These are phyloP conservation scores for Cyrtonyx montezumae DNA, from an alignment of 2,113 vertebrate genomes.

Conservation along the genomic window DNA sequence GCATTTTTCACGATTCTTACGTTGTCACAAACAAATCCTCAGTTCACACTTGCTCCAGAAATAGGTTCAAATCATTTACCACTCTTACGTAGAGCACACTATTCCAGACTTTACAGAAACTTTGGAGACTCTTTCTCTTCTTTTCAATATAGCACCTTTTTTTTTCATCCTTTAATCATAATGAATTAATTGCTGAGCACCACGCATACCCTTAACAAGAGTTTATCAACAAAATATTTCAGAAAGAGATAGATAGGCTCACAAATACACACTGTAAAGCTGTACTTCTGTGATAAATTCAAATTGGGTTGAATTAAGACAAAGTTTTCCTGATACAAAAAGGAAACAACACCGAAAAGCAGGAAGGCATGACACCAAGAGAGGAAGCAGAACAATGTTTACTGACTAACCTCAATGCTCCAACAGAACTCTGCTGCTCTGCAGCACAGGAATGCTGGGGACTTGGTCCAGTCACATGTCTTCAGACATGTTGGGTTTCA, in stretches of 20 bases:
- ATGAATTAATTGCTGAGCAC: neutral
- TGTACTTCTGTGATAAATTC: neutral
- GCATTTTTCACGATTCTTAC: neutral
- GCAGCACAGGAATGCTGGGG: accelerated
- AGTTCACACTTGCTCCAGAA: neutral
- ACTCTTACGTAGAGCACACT: neutral
- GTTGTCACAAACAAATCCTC: neutral
- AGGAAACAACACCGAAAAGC: neutral
- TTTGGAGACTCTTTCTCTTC: neutral
- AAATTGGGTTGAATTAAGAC: neutral
- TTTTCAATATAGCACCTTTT: neutral
- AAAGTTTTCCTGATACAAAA: neutral
- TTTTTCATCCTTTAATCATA: neutral
- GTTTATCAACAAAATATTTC: neutral
- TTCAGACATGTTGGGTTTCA: neutral
- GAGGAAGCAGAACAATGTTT: neutral
- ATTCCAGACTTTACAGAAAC: neutral
- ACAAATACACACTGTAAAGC: neutral
- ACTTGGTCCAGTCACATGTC: neutral
- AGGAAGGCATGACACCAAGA: neutral
- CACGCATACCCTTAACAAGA: neutral
- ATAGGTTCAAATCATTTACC: neutral
- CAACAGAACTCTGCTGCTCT: accelerated
- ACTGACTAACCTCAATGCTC: neutral
- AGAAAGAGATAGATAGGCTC: neutral